Base-by-base conservation (phyloP, 1,140 invertebrate species). In the Chionoecetes opilio region DNA sequence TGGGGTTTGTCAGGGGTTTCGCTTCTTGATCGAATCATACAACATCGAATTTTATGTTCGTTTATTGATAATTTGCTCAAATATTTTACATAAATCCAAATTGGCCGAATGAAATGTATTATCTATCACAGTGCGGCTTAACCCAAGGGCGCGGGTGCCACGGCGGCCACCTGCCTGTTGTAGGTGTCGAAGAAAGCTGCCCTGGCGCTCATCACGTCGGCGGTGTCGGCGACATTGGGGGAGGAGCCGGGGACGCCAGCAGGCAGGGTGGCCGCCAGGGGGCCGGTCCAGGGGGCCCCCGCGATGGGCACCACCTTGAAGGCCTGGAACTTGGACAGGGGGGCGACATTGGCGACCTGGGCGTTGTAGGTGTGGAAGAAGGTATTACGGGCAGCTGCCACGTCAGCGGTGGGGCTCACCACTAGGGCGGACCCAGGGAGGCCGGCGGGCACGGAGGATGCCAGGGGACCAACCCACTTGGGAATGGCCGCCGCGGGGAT, bases 401-500 rank as follows among this genome's bases (percentile, higher is more conserved):
- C 94, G 0, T 96, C 95, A 84, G 94, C 87, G 21, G 95, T 96
- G 92, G 93, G 94, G 6, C 82, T 21, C 14, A 96, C 95, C 63
- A 90, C 91, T 32, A 46, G 17, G 46, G 63, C 8, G n/a, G 94
- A 95, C 0, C 95, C 95, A 8, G 92, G 94, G 38, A 96, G 94
- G n/a, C 95, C 94, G n/a, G 95, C 95, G 9, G 95, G 94, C 75
- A 96, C 38, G 63, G 53, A 84, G 38, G 95, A 75, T 17, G 95
- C 95, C 38, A 96, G n/a, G 38, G 95, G 95, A 11, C 95, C 95
- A 8, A 11, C 90, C 94, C 94, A 96, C 91, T 91, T 96, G 91
- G 91, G 85, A 9, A 63, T 90, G 17, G 84, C 91, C 46, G 34
- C 32, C 53, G 53, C 0, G 31, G 32, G 31, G 29, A 31, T 32